A percentile compares a stretch with the other conserved stretches of the same genome.
Conservation (phyloP, 2,113 vertebrate genomes). For the Arizona elegans region DNA sequence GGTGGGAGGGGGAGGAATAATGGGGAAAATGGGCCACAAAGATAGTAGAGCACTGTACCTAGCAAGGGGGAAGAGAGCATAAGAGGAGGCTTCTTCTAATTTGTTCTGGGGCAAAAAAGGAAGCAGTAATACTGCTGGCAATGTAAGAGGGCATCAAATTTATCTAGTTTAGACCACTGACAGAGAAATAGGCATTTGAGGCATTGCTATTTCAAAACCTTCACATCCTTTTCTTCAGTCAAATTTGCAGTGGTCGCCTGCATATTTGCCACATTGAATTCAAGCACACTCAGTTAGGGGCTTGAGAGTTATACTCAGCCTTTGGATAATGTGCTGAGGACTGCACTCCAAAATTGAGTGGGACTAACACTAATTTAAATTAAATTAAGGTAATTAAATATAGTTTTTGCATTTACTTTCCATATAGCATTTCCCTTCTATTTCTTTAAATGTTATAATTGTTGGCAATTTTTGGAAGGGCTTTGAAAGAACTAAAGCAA, state of each 20-base stretch:
- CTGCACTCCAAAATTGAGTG: neutral
- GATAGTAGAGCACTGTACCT: neutral
- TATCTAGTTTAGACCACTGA: neutral
- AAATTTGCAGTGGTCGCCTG: neutral
- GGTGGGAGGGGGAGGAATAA: neutral
- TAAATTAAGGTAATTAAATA: neutral
- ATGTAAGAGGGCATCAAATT: neutral
- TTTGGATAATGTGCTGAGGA: neutral
- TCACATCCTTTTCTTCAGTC: neutral
- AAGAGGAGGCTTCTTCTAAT: neutral
- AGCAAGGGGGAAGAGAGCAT: neutral
- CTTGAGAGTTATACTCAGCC: neutral
- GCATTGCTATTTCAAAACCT: neutral
- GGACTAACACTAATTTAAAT: no score
- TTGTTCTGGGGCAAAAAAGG: neutral
- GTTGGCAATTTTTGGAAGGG: neutral
- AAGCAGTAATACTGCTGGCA: neutral
- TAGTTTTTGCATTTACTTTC: neutral
- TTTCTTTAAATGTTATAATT: neutral
- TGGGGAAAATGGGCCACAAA: no score
- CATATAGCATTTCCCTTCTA: neutral
- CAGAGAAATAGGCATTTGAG: neutral
- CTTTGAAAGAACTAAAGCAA: neutral
- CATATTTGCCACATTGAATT: neutral
- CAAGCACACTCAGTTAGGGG: neutral